Evolutionary conservation across 1,140 invertebrate genomes (phyloP).

Genomic region (Bacillus rossius): DNA sequence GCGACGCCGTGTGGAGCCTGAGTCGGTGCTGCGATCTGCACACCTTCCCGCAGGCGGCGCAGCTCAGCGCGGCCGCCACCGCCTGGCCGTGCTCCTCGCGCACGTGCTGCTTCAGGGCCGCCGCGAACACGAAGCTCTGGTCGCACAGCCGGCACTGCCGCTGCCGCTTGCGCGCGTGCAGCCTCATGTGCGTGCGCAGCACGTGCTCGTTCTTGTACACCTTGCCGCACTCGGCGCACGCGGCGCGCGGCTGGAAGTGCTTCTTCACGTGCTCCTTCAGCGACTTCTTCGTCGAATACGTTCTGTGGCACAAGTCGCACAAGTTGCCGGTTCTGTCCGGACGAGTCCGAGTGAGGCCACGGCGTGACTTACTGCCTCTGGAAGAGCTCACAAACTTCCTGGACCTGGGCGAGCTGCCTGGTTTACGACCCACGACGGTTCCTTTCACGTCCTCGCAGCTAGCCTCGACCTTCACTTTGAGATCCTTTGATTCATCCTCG

Average conservation of each 20-base stretch:
- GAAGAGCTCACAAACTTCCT: background rate
- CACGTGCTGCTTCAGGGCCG: slow-evolving; percentile 13
- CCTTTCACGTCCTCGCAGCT: too few relatives aligned
- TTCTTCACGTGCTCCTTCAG: background rate
- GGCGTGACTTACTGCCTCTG: too few relatives aligned
- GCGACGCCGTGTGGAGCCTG: background rate
- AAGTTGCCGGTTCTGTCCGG: background rate
- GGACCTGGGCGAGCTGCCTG: too few relatives aligned
- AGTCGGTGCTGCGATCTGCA: background rate
- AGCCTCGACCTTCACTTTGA: too few relatives aligned
- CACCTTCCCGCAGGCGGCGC: slow-evolving; percentile 6
- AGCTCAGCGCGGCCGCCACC: slow-evolving; percentile 16
- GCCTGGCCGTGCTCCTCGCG: slow-evolving; percentile 16
- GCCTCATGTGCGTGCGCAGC: slow-evolving; percentile 1
- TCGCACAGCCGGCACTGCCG: background rate
- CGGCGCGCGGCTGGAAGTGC: background rate
- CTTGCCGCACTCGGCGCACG: slow-evolving; percentile 3
- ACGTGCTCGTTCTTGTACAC: slow-evolving; percentile 4
- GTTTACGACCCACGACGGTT: too few relatives aligned
- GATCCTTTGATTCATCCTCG: too few relatives aligned
- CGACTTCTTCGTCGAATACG: slow-evolving; percentile 2
- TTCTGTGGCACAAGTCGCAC: background rate
- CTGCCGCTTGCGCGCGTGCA: background rate
- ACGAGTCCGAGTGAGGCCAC: too few relatives aligned
- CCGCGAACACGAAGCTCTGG: slow-evolving; percentile 2